Conservation (phyloP, 2,797 vertebrate species). For the Onychomys leucogaster region DNA sequence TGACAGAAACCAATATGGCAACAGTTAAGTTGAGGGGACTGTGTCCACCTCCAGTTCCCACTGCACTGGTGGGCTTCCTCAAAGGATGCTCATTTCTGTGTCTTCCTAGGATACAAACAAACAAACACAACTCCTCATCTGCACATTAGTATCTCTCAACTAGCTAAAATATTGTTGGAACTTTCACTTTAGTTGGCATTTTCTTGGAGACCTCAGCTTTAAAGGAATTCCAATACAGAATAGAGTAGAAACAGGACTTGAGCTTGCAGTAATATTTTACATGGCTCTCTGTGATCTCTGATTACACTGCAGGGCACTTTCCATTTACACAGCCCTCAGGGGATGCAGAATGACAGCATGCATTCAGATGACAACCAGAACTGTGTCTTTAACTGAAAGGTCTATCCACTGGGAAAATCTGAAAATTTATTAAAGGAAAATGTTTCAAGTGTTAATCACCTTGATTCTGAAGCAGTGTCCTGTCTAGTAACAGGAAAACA, state of each 20-base stretch:
- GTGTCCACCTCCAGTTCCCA: background rate
- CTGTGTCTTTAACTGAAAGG: constrained; percentile 15
- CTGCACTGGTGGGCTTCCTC: background rate
- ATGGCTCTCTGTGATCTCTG: background rate
- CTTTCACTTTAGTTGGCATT: constrained; percentile 11
- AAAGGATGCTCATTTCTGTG: background rate
- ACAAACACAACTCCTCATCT: background rate
- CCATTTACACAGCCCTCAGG: background rate
- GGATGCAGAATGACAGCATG: constrained; percentile 49
- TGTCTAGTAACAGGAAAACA: constrained; percentile 79
- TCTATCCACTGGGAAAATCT: background rate
- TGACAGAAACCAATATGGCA: background rate
- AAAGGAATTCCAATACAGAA: constrained; percentile 57
- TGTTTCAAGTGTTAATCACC: constrained; percentile 73
- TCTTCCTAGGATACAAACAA: background rate
- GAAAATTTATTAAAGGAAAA: constrained; percentile 13
- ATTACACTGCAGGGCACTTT: background rate
- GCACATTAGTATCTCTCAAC: background rate
- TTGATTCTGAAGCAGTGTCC: constrained; percentile 83
- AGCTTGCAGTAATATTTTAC: constrained; percentile 22
- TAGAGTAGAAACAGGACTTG: constrained; percentile 78
- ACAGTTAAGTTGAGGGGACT: background rate
- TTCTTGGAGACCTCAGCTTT: background rate
- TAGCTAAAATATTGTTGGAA: constrained; percentile 3
- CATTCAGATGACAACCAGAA: constrained; percentile 61